A percentile compares a stretch with the other conserved stretches of the same genome.
Conservation (phyloP, 2,888 invertebrate species). For the Latrodectus hesperus region DNA sequence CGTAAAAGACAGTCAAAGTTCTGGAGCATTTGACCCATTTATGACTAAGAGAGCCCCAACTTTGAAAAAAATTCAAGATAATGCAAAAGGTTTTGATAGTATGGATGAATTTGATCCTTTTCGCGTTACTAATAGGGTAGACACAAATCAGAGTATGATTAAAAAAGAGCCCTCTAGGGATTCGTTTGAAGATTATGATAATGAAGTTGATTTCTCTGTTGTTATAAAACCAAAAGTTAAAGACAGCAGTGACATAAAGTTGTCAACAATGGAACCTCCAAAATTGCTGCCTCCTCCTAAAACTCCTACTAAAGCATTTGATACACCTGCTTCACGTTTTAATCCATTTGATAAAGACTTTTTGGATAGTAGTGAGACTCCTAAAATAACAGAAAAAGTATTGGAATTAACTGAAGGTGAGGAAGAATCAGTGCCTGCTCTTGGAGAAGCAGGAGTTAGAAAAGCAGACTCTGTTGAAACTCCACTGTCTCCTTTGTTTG, state of each 20-base stretch:
- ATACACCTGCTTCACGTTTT: conserved; percentile 72
- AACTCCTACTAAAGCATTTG: conserved; percentile 75
- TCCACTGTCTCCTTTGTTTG: conserved; percentile 93
- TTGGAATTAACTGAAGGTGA: conserved; percentile 74
- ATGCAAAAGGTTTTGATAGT: conserved; percentile 80
- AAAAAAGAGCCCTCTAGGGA: conserved; percentile 70
- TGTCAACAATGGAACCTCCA: conserved; percentile 76
- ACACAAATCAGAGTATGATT: conserved; percentile 17
- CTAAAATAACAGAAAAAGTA: conserved; percentile 73
- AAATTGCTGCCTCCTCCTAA: conserved; percentile 85
- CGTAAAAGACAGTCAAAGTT: conserved; percentile 74
- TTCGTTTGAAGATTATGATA: conserved; percentile 72
- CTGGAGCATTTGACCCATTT: conserved; percentile 77
- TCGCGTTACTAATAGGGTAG: conserved; percentile 74
- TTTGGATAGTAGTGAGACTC: conserved; percentile 75
- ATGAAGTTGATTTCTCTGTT: conserved; percentile 73
- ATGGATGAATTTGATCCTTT: conserved; percentile 79
- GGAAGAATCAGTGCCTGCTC: conserved; percentile 70
- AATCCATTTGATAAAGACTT: conserved; percentile 75
- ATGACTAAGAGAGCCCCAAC: conserved; percentile 72
- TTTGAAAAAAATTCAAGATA: conserved; percentile 61
- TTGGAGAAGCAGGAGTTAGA: conserved; percentile 75
- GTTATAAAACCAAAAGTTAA: conserved; percentile 73
- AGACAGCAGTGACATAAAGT: conserved; percentile 68
- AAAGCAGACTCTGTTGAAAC: conserved; percentile 82